Percentiles rank a stretch among this genome's conserved stretches.
These are phyloP conservation scores for Mesoclemmys tuberculata DNA, from an alignment of 2,113 vertebrate genomes.

Conservation along the genomic window DNA sequence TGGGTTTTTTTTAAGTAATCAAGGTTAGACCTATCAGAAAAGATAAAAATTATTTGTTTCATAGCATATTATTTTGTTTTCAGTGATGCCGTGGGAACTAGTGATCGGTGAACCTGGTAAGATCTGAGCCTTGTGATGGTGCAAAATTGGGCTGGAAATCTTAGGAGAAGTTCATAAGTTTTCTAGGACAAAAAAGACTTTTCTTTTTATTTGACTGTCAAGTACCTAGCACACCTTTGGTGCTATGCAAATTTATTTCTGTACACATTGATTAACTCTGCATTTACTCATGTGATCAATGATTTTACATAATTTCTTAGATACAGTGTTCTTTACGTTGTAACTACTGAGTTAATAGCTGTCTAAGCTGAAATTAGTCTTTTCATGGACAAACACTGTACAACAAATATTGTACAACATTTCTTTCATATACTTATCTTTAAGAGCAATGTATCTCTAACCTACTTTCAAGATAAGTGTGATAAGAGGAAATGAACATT, in stretches of 20 bases:
- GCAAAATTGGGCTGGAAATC: constrained; percentile 24
- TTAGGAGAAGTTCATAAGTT: constrained; percentile 3
- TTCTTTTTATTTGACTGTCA: neutral
- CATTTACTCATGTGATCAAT: neutral
- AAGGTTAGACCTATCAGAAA: constrained; percentile 4
- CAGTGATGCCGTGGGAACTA: neutral
- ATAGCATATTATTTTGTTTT: neutral
- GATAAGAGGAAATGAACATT: constrained; percentile 54
- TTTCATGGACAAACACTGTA: neutral
- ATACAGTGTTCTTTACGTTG: neutral
- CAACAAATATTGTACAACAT: neutral
- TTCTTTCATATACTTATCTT: constrained; percentile 54
- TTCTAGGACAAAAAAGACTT: neutral
- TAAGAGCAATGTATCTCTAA: constrained; percentile 48
- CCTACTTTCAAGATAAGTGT: constrained; percentile 54
- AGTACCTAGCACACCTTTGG: neutral
- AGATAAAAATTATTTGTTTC: neutral
- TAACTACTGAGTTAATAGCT: neutral
- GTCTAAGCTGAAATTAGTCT: neutral
- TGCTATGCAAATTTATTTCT: neutral
- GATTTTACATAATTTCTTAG: neutral
- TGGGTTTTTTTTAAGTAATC: neutral
- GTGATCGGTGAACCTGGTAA: neutral
- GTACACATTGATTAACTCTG: neutral
- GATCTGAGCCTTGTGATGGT: neutral